Evolutionary conservation across 2,113 vertebrate species (phyloP).

Genomic region (Phrynocephalus versicolor): DNA sequence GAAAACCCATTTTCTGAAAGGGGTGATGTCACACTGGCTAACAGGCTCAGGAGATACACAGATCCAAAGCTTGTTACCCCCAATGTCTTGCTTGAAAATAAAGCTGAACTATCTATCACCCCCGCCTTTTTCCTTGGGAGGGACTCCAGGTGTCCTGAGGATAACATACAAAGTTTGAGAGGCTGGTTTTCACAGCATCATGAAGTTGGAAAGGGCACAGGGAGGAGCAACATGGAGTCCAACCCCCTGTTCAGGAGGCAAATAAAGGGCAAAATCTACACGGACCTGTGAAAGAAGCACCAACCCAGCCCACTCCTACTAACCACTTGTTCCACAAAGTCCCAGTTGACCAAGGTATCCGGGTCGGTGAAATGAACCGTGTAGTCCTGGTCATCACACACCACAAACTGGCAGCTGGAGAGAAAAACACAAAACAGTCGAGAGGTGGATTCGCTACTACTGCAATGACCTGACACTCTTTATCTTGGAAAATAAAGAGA

Average conservation of each 20-base stretch:
- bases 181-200: too few relatives aligned
- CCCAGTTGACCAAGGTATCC: conserved; percentile 98
- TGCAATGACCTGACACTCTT: conserved; percentile 22
- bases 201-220: too few relatives aligned
- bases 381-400: conserved; percentile 96
- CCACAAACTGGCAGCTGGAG: conserved; percentile 96
- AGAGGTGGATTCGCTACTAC: conserved; percentile 52
- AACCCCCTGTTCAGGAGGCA: too few relatives aligned
- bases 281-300: neutral
- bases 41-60: neutral
- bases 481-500: neutral
- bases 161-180: too few relatives aligned
- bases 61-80: neutral
- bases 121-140: too few relatives aligned
- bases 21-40: too few relatives aligned
- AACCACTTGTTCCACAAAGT: conserved; percentile 99
- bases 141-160: too few relatives aligned
- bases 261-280: neutral
- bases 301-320: conserved; percentile 70
- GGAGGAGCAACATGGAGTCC: too few relatives aligned
- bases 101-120: neutral
- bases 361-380: conserved; percentile 96
- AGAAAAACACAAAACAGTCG: conserved; percentile 49
- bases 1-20: too few relatives aligned
- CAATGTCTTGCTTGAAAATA: neutral